Evolutionary conservation across 1,140 invertebrate species (phyloP), one percentile per base, ranked within the genome.

Genomic region (Leptopilina clavipes): DNA sequence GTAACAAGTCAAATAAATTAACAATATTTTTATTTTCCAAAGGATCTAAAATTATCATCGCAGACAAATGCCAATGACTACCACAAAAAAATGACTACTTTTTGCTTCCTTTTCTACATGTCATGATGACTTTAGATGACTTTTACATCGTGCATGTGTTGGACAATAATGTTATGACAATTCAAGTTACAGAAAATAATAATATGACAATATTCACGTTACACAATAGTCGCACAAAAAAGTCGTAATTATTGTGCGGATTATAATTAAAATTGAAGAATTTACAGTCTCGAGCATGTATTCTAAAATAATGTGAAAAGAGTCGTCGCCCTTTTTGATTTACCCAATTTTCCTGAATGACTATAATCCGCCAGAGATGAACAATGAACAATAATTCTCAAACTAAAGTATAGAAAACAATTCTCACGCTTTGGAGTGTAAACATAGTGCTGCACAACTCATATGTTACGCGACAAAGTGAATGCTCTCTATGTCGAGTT

Each of bases 341-440:
- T 14, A 65, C 10, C 19, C 19, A 31, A 31, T 31, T 65, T 25
- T 25, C 12, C 25, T 25, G 9, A 65, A 65, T 65, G 22, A 31
- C 3, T 25, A 31, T 37, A 22, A 65, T 65, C 59, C 8, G 11
- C 25, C 10, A 31, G 37, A 40, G 25, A n/a, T 25, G 22, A 59
- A 59, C 59, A 65, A 65, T 65, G 22, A 37, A 65, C 22, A 65
- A 65, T 65, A 40, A 40, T 40, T 40, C 37, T 40, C 25, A 14
- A 65, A 31, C 14, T 3, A 65, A 65, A 12, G 48, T 52, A 31
- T 1, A 52, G 25, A 31, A 40, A 65, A 65, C 25, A 8, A 14
- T 65, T 65, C 59, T 31, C 59, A 65, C 59, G 59, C 59, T 65
- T 65, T 14, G 22, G 3, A 65, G 25, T 65, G 59, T 31, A 65